A percentile compares a stretch with the other conserved stretches of the same genome.
Evolutionary conservation across 1,140 invertebrate genomes (phyloP).

Genomic region (Steinernema feltiae): DNA sequence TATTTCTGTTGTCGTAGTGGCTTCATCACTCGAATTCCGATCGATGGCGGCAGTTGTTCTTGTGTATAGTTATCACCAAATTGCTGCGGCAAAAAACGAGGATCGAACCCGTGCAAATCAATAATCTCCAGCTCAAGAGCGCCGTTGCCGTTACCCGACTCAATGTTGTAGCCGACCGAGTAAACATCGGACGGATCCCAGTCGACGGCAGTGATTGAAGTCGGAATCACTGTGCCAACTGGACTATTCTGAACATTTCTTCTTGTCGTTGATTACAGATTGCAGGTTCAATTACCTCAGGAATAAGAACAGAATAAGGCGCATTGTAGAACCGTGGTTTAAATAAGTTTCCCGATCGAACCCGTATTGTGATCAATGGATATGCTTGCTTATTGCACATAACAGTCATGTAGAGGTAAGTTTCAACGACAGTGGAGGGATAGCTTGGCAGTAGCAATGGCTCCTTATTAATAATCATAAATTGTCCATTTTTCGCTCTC

Average conservation of each 20-base stretch:
- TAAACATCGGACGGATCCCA: constrained; percentile 42
- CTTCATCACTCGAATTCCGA: background rate
- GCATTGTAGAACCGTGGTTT: constrained; percentile 40
- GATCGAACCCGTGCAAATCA: background rate
- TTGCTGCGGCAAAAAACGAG: background rate
- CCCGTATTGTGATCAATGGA: constrained; percentile 51
- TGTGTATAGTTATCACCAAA: background rate
- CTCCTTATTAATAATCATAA: constrained; percentile 37
- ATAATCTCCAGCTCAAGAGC: background rate
- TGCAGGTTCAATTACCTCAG: constrained; percentile 31
- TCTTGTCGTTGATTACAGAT: background rate
- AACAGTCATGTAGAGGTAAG: constrained; percentile 52
- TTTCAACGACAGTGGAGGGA: constrained; percentile 52
- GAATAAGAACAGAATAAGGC: constrained; percentile 46
- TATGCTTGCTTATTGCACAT: constrained; percentile 46
- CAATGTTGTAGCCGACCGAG: constrained; percentile 36
- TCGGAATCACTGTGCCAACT: constrained; percentile 37
- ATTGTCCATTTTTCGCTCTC: constrained; percentile 42
- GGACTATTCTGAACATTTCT: constrained; percentile 20
- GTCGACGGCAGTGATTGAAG: constrained; percentile 42
- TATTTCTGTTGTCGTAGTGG: constrained; percentile 7
- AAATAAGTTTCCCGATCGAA: constrained; percentile 36
- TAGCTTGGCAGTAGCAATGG: constrained; percentile 45
- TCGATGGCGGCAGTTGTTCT: constrained; percentile 9
- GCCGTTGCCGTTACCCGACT: constrained; percentile 16